Evolutionary conservation across 2,888 invertebrate genomes (phyloP).

Genomic region (Anagyrus pseudococci): DNA sequence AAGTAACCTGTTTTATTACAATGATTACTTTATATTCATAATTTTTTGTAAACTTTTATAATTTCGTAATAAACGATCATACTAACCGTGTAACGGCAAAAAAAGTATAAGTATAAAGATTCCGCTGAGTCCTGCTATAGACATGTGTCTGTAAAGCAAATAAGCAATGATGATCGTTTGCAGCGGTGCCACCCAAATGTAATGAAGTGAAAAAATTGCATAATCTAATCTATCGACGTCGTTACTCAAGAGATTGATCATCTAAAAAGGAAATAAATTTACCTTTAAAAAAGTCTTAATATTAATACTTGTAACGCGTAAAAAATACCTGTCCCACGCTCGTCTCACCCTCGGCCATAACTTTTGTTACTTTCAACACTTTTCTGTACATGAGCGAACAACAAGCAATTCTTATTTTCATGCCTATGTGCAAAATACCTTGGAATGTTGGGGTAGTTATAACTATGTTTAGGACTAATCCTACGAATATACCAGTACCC

Average conservation of each 20-base stretch:
- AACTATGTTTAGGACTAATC: conserved; percentile 67
- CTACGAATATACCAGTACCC: conserved; percentile 68
- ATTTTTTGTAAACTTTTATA: background rate
- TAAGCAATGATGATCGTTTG: conserved; percentile 70
- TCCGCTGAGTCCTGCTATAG: conserved; percentile 68
- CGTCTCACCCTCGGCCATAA: conserved; percentile 74
- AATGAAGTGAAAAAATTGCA: conserved; percentile 74
- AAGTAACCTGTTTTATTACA: conserved; percentile 58
- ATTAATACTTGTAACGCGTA: background rate
- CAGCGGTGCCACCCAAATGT: conserved; percentile 81
- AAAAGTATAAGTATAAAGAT: conserved; percentile 66
- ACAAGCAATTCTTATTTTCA: conserved; percentile 74
- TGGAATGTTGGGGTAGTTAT: conserved; percentile 71
- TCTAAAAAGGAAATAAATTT: conserved; percentile 42
- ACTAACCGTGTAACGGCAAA: conserved; percentile 64
- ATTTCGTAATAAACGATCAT: too few relatives aligned
- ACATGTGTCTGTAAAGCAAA: conserved; percentile 67
- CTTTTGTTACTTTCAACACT: conserved; percentile 76
- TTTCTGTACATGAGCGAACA: conserved; percentile 78
- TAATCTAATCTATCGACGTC: conserved; percentile 84
- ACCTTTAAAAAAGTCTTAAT: background rate
- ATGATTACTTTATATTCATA: background rate
- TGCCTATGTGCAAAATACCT: conserved; percentile 70
- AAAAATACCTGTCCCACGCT: conserved; percentile 69
- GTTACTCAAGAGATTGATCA: conserved; percentile 84